Evolutionary conservation across 2,888 invertebrate genomes (phyloP), one percentile per base, ranked within the genome.

Genomic region (Idaea straminata): DNA sequence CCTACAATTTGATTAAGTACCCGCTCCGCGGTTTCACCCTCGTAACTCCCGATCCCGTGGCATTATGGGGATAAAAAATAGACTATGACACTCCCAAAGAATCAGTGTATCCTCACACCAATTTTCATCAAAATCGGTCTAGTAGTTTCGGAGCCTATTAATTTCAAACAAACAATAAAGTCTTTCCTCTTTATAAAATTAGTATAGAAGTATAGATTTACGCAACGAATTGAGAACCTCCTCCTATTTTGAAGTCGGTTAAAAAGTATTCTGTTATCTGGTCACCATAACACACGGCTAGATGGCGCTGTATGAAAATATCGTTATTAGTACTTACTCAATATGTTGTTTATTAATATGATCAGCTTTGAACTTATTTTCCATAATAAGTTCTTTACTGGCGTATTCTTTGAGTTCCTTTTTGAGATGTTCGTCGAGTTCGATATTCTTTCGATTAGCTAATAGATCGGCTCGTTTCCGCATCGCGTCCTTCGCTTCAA

Each of bases 291-390:
- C 1, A 47, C 5, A 38, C 4, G 25, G 15, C 5, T 25, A 15
- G 61, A 10, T 35, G 1, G 0, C 13, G 0, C 10, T 58, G 58
- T 35, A 15, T 15, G 15, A 35, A 62, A 61, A 57, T 35, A 63
- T 13, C 4, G 5, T 35, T n/a, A 5, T 10, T 16, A 34, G 57
- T n/a, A 86, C 89, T 85, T 69, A 93, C 93, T 91, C 89, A 81
- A 86, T 83, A 3, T 89, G 89, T n/a, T 83, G 83, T 72, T 88
- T 91, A 61, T 79, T 74, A n/a, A 91, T 69, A 69, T 89, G 88
- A 7, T 78, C 81, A 1, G 81, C 83, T 0, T 81, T 76, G n/a
- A 93, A 75, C 34, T 83, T 81, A 5, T 77, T 84, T 72, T 92
- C 88, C 35, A 85, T 63, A 25, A 86, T 77, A 0, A 69, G 66